Evolutionary conservation across 2,797 vertebrate species (phyloP).

Genomic region (Sebastes trivittatus): DNA sequence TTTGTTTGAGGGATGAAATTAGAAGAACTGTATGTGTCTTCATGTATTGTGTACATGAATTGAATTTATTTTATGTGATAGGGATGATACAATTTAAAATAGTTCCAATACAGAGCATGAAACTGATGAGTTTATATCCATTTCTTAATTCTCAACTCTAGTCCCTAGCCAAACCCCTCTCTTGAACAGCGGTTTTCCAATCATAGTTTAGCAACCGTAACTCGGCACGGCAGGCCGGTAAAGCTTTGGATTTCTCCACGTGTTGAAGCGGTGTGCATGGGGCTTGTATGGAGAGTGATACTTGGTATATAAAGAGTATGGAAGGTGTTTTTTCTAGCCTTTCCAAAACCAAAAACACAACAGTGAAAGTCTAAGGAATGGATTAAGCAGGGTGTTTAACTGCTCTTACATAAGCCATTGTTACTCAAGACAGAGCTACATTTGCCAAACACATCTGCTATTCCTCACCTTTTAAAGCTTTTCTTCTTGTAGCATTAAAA

Average conservation of each 20-base stretch:
- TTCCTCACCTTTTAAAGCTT: background rate
- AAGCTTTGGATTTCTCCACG: background rate
- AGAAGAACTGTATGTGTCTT: background rate
- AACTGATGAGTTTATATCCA: no score
- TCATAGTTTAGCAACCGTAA: background rate
- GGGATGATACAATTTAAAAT: accelerated
- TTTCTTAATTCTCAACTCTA: no score
- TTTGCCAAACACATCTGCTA: background rate
- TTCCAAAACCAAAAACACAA: no score
- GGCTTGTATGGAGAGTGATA: background rate
- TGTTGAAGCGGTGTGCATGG: background rate
- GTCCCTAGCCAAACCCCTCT: background rate
- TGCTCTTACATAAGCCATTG: background rate
- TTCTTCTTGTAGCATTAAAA: background rate
- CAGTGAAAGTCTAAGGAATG: no score
- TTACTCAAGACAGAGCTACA: background rate
- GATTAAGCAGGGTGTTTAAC: no score
- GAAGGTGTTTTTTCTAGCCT: background rate
- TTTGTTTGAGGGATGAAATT: background rate
- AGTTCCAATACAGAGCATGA: no score
- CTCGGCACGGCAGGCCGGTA: background rate
- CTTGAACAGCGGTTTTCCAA: background rate
- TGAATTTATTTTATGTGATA: no score
- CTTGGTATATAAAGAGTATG: background rate
- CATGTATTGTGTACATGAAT: background rate